Evolutionary conservation across 1,140 invertebrate genomes (phyloP).

Genomic region (Cyclargus thomasi): DNA sequence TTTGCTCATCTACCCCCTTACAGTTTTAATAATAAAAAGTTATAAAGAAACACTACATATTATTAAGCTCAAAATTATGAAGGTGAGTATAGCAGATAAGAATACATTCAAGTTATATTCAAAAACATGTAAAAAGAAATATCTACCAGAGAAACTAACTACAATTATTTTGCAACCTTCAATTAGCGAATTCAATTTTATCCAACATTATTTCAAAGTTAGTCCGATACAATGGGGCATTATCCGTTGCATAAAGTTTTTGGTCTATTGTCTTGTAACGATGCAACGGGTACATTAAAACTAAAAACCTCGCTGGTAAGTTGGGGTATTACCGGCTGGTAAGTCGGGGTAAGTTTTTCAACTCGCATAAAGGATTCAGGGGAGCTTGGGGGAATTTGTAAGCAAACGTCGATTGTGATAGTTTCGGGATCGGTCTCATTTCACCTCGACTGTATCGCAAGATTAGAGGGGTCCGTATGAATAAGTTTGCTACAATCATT

Average conservation of each 20-base stretch:
- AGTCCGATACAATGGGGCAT: not conserved
- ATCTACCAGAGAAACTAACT: not conserved
- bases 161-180: not conserved
- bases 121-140: not conserved
- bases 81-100: no score
- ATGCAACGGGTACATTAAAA: conserved; percentile 12
- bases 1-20: no score
- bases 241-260: conserved; percentile 10
- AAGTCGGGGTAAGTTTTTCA: conserved; percentile 7
- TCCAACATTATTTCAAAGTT: not conserved
- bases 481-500: not conserved
- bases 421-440: not conserved
- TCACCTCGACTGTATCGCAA: not conserved
- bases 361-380: conserved; percentile 15
- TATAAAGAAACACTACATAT: no score
- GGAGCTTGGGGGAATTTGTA: conserved; percentile 6
- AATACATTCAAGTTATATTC: no score
- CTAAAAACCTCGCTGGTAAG: conserved; percentile 7
- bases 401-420: conserved; percentile 14
- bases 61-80: no score
- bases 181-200: not conserved
- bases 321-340: not conserved
- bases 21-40: no score
- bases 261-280: conserved; percentile 6
- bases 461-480: not conserved